Percentiles rank a stretch among this genome's conserved stretches.
These are phyloP conservation scores for Ochropleura leucogaster DNA, from an alignment of 2,888 invertebrate genomes.

Conservation along the genomic window DNA sequence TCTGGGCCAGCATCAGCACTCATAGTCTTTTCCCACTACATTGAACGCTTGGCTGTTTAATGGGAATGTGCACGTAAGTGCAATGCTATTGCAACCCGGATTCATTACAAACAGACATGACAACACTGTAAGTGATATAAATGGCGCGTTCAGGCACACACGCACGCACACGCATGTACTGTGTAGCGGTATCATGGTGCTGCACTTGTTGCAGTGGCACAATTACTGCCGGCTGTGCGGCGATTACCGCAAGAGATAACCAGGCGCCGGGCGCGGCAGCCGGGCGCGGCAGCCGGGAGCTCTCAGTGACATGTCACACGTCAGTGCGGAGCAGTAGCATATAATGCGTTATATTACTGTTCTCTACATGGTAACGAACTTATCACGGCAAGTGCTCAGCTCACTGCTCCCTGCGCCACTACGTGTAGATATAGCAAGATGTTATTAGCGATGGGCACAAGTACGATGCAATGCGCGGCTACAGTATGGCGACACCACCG, in stretches of 20 bases:
- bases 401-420: not conserved
- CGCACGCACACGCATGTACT: not conserved
- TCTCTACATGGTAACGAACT: too few species aligned
- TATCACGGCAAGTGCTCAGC: not conserved
- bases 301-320: not conserved
- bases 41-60: not conserved
- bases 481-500: not conserved
- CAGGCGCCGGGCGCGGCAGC: too few species aligned
- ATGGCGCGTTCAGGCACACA: not conserved
- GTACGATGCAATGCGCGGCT: not conserved
- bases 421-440: not conserved
- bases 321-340: not conserved
- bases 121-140: slow-evolving; percentile 19
- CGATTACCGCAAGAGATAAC: slow-evolving; percentile 29
- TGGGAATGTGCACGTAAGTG: not conserved
- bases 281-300: not conserved
- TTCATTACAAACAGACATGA: slow-evolving; percentile 1
- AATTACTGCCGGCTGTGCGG: slow-evolving; percentile 15
- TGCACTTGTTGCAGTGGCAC: slow-evolving; percentile 13
- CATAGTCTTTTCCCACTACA: not conserved
- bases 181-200: not conserved
- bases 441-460: not conserved
- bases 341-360: not conserved
- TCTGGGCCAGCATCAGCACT: not conserved
- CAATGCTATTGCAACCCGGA: not conserved